Evolutionary conservation across 1,140 invertebrate species (phyloP).

Genomic region (Heliconius hewitsoni): DNA sequence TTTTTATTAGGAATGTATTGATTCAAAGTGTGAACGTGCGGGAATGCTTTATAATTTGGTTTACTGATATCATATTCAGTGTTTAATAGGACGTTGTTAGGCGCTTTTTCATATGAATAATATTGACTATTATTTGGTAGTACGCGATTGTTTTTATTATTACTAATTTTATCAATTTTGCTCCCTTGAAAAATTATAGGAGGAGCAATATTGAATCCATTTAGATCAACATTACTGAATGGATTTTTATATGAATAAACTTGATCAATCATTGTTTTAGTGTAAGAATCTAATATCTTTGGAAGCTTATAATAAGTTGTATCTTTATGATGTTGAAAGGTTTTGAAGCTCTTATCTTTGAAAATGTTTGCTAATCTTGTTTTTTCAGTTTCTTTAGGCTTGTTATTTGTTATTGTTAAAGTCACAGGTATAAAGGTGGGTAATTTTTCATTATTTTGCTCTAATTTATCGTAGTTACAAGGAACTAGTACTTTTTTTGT

Average conservation of each 20-base stretch:
- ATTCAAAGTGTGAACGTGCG: not conserved
- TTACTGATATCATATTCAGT: not conserved
- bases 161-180: not conserved
- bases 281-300: not conserved
- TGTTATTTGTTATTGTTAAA: not conserved
- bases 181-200: not conserved
- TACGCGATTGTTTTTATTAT: not conserved
- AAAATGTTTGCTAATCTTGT: not conserved
- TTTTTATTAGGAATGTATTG: not conserved
- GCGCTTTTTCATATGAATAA: not conserved
- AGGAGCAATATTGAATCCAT: not conserved
- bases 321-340: not conserved
- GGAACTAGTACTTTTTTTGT: not conserved
- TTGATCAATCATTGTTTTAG: not conserved
- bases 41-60: not conserved
- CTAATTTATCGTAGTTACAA: not conserved
- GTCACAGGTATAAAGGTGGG: not conserved
- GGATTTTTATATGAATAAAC: not conserved
- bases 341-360: not conserved
- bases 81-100: not conserved
- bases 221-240: not conserved
- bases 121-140: not conserved
- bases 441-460: not conserved
- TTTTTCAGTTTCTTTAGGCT: not conserved
- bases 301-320: not conserved